Base-by-base conservation (phyloP, 2,888 invertebrate genomes). In the Cryptophagus acutangulus region DNA sequence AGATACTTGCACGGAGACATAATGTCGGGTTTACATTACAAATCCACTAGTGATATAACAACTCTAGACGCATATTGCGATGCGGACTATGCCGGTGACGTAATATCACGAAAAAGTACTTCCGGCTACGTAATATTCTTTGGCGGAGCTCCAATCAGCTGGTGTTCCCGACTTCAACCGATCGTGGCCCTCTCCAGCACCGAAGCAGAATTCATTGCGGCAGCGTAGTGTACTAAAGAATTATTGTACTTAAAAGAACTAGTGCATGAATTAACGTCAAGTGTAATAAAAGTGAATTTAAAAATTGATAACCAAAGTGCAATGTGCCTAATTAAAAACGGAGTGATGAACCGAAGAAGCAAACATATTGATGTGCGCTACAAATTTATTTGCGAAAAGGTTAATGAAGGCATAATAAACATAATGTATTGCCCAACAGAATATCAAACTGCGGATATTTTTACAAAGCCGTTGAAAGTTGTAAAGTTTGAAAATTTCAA, bases 141-240 rank as follows among this genome's bases (percentile, higher is more conserved):
- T 36, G 38, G 41, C 40, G 50, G 46, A 25, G 55, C 55, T 29
- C 56, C 58, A n/a, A 43, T 59, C 2, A 35, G 31, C 5, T 58
- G 58, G 57, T 38, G 43, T 29, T 46, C 51, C 4, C 36, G 51
- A 43, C 43, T 45, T 40, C 59, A 61, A 40, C 37, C 48, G 24
- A 45, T 54, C 5, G 54, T 58, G 2, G 46, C 57, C 1, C 36
- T 46, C 3, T 59, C 52, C 5, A 46, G 45, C 3, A 52, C 56
- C 2, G 58, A 57, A 36, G 53, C 59, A 8, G 57, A 61, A 40
- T 55, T 52, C 18, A 36, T 49, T 17, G 41, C 47, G 18, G 42
- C 47, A 17, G 47, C 45, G 8, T 41, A 49, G n/a, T 46, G 43
- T 41, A 30, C 38, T 5, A 46, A 48, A 38, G 57, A 55, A 45